Evolutionary conservation across 2,888 invertebrate genomes (phyloP).

Genomic region (Leucozona laternaria): DNA sequence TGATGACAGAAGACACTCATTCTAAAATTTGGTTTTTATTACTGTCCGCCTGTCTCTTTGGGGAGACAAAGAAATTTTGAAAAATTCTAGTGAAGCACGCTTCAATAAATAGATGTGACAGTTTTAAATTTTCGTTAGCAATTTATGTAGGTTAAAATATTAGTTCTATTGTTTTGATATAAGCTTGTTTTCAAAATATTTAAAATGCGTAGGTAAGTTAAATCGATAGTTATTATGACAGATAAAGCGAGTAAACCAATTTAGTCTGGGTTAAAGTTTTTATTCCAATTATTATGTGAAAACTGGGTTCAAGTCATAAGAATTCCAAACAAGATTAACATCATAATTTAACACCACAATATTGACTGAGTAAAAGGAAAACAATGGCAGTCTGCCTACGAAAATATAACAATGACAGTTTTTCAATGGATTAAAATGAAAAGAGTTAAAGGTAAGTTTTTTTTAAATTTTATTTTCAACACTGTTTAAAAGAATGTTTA

Average conservation of each 20-base stretch:
- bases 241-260: not conserved
- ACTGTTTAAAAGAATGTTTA: conserved; percentile 12
- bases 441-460: not conserved
- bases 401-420: not conserved
- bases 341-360: conserved; percentile 3
- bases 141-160: not conserved
- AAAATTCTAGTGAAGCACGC: conserved; percentile 3
- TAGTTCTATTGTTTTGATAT: conserved; percentile 4
- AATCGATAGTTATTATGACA: conserved; percentile 7
- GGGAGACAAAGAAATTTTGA: not conserved
- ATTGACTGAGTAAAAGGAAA: not conserved
- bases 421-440: not conserved
- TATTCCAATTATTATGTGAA: conserved; percentile 15
- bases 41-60: not conserved
- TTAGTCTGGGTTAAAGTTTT: not conserved
- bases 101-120: conserved; percentile 9
- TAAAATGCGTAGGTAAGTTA: not conserved
- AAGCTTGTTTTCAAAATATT: conserved; percentile 31
- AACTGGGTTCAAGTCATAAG: not conserved
- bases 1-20: conserved; percentile 33
- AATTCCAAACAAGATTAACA: conserved; percentile 24
- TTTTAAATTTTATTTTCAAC: not conserved
- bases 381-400: not conserved
- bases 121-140: not conserved
- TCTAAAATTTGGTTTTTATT: conserved; percentile 31